These are phyloP conservation scores for Phrynosoma blainvillii DNA, from an alignment of 2,113 vertebrate genomes.

Conservation along the genomic window DNA sequence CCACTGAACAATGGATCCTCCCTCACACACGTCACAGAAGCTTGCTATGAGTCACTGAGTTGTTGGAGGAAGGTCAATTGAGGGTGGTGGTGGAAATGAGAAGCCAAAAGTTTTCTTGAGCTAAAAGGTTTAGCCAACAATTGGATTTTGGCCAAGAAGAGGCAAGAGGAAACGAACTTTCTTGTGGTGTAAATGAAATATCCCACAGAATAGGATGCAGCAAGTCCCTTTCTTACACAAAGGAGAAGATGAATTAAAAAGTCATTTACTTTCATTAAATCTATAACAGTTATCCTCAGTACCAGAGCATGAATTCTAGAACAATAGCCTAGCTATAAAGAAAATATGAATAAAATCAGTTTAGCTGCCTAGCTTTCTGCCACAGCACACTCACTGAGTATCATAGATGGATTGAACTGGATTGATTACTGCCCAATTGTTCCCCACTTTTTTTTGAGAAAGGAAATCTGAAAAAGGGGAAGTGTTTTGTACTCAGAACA, in stretches of 20 bases:
- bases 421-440: background rate
- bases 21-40: background rate
- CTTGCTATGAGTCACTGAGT: background rate
- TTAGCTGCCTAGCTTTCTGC: background rate
- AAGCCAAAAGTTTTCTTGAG: background rate
- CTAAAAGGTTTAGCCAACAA: too few species aligned
- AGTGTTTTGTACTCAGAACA: background rate
- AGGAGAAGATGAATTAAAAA: background rate
- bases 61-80: too few species aligned
- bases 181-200: background rate
- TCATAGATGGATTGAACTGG: slow-evolving; percentile 24
- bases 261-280: background rate
- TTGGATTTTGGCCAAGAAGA: background rate
- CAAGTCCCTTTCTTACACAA: background rate
- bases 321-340: background rate
- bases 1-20: background rate
- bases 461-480: background rate
- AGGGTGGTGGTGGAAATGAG: background rate
- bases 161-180: too few species aligned
- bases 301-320: background rate
- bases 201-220: background rate
- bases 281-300: background rate
- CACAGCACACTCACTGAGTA: background rate
- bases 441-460: slow-evolving; percentile 14
- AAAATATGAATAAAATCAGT: slow-evolving; percentile 11